Evolutionary conservation across 1,140 invertebrate species (phyloP), one percentile per base, ranked within the genome.

Genomic region (Tetraneura akinire): DNA sequence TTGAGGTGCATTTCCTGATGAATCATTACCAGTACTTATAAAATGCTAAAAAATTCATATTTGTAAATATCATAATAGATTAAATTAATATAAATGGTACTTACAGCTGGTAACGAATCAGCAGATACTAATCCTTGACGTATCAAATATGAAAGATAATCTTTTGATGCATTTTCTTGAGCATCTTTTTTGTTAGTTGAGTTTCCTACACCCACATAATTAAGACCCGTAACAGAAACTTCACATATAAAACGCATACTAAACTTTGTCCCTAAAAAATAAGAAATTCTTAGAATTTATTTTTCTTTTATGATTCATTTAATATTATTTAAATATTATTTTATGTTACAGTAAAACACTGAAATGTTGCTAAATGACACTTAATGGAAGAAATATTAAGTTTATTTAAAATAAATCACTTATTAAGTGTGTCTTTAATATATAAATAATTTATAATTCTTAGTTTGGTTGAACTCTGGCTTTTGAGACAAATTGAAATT

Each of bases 101-200:
- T 73, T 82, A 84, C 84, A 78, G 90, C 84, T 0, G 94, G 93
- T 1, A 95, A 88, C 84, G 96, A 93, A 3, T 83, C 85, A 1
- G 85, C 45, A 80, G 87, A 86, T 0, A 96, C 86, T 81, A 91
- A 86, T 4, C 92, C 92, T 68, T 90, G 87, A 45, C 96, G 87
- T 9, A 97, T 90, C 3, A 99, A 87, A 86, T 91, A 98, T 85
- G 92, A 93, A 0, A 98, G 87, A 85, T 97, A 98, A 88, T 98
- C 97, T 81, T 91, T 90, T 0, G 95, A 92, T 0, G 96, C 95
- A 87, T 98, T 98, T 32, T 91, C 90, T 84, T 96, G 94, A 0
- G 96, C 92, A 88, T 97, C 94, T 85, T 90, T 98, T 86, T 99
- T 99, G 81, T 91, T 96, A 0, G 95, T 97, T 0, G 96, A 98